Evolutionary conservation across 2,888 invertebrate species (phyloP).

Genomic region (Colostygia pectinataria): DNA sequence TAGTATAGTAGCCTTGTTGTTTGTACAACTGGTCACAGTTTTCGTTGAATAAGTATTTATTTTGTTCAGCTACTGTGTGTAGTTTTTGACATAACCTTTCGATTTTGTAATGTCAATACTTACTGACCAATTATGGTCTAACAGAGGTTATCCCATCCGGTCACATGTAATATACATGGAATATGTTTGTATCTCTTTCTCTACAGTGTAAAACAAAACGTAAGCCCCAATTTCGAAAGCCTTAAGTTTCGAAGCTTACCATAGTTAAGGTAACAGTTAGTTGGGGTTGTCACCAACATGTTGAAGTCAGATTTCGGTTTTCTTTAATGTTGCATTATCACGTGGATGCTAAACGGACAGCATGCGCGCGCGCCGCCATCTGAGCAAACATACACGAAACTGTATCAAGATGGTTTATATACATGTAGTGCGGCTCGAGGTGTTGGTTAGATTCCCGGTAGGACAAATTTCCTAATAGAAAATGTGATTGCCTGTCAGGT

Average conservation of each 20-base stretch:
- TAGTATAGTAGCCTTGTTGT: too few relatives aligned
- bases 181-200: conserved; percentile 21
- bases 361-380: conserved; percentile 62
- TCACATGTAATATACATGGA: not conserved
- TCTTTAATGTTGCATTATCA: conserved; percentile 67
- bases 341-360: conserved; percentile 61
- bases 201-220: conserved; percentile 21
- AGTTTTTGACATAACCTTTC: conserved; percentile 46
- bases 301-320: conserved; percentile 65
- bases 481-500: too few relatives aligned
- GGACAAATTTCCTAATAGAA: too few relatives aligned
- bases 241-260: not conserved
- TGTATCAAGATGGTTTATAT: too few relatives aligned
- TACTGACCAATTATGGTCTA: conserved; percentile 44
- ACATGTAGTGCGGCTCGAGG: too few relatives aligned
- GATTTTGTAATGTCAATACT: conserved; percentile 51
- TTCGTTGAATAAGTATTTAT: too few relatives aligned
- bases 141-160: conserved; percentile 35
- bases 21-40: too few relatives aligned
- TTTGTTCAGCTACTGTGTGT: too few relatives aligned
- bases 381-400: conserved; percentile 56
- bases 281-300: conserved; percentile 58
- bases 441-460: too few relatives aligned
- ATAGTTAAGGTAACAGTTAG: conserved; percentile 19
- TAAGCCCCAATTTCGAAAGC: not conserved